Base-by-base conservation (phyloP, 2,113 vertebrate species). In the Ovibos moschatus region DNA sequence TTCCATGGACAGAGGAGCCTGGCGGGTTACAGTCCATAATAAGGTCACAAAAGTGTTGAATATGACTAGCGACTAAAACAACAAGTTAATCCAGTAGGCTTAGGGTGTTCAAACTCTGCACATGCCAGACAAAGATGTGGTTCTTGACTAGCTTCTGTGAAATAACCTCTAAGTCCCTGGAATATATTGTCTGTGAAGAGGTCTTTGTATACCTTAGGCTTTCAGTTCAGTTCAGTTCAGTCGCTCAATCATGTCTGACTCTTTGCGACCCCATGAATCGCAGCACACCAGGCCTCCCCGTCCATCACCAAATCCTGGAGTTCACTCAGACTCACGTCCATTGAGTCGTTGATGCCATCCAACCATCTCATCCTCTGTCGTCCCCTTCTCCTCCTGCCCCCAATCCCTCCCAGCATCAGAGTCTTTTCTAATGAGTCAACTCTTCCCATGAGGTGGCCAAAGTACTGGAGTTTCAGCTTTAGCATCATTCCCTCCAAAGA, bases 241-340 rank as follows among this genome's bases (percentile, higher is more conserved):
- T 58, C 4, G 2, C 25, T 58, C 25, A 58, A 25, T 11, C 4
- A 4, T 58, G 10, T 58, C 57, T 0, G 0, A 58, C 25, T 58
- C 25, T 58, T 58, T 57, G 55, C 0, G 10, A 58, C 25, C 2
- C 25, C 57, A 27, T 58, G 57, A 9, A 58, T 3, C 0, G 1
- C 57, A 27, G 57, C 57, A 27, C 0, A 4, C 57, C 57, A 27
- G 23, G 57, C 57, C 19, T 58, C 57, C 57, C 57, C 11, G 23
- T 58, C 57, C 57, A 25, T 58, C 10, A 27, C 57, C 21, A 58
- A 25, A 0, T 58, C 23, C 23, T 23, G 0, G 23, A 58, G 57
- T 58, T 58, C 19, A 21, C 57, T 27, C 57, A 58, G 3, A 58
- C 9, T 27, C 9, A 27, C 0, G 4, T 27, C 1, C 55, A 57